Evolutionary conservation across 2,113 vertebrate genomes (phyloP), one percentile per base, ranked within the genome.

Genomic region (Seriola aureovittata): DNA sequence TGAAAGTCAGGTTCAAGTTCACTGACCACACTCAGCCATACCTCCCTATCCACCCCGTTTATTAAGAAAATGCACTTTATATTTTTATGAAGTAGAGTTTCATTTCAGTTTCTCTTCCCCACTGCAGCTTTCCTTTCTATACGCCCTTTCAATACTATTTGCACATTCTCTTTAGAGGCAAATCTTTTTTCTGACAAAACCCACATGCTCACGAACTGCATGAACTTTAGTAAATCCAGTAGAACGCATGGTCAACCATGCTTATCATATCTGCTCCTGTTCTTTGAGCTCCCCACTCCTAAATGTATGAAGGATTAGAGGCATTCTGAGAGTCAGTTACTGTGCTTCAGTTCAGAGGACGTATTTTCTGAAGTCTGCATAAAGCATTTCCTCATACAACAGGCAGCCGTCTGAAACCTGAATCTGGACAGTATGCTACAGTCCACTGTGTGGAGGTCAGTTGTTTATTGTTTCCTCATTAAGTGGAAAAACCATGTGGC

Each of bases 251-350:
- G 71, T 25, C 57, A 69, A 4, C 36, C 44, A 54, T 44, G 29
- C 48, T 70, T 55, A 64, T 64, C 25, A n/a, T 55, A 19, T 52
- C 36, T 59, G 44, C 52, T 48, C 40, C 36, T 14, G 19, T 36
- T 63, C n/a, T n/a, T 34, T 42, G 23, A 44, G 36, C 64, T 75
- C 58, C 25, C 65, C 23, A n/a, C 14, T 62, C 64, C 21, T 29
- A 12, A 74, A 62, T 54, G 44, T 10, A 40, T 52, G 42, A 68
- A 75, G 21, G 21, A 81, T 69, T 23, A 70, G 25, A 54, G 70
- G 12, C 19, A 4, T 9, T 23, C 44, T 21, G 7, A 2, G 12
- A 63, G n/a, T 62, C 36, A 42, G 34, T 65, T 23, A 34, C 50
- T 42, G 16, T 40, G 52, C 29, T 11, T n/a, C 29, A 57, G 13